Evolutionary conservation across 2,113 vertebrate genomes (phyloP).

Genomic region (Eurystomus gularis): DNA sequence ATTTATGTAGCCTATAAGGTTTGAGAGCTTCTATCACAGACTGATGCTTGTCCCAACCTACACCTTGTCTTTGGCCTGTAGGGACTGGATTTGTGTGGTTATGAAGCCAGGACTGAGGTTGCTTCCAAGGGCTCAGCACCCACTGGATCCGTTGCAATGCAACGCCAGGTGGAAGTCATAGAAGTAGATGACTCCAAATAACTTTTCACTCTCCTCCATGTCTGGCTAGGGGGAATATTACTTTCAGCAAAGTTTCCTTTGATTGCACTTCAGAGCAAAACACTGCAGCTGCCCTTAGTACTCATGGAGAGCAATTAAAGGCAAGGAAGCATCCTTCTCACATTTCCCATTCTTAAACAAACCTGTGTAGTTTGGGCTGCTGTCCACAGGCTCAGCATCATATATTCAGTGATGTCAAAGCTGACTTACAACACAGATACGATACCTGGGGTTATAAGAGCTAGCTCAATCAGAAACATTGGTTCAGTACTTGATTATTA

Average conservation of each 20-base stretch:
- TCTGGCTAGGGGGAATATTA: background rate
- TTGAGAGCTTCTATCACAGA: background rate
- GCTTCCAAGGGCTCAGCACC: background rate
- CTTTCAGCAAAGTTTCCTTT: background rate
- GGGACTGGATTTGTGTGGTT: background rate
- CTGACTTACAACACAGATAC: background rate
- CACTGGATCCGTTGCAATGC: background rate
- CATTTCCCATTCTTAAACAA: background rate
- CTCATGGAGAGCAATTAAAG: background rate
- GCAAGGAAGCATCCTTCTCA: background rate
- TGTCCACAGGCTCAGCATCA: background rate
- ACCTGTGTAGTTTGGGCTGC: background rate
- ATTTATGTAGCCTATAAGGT: background rate
- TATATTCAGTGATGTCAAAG: background rate
- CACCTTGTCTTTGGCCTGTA: background rate
- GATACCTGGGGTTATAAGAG: background rate
- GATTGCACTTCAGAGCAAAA: background rate
- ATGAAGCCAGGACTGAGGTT: background rate
- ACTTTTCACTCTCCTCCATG: background rate
- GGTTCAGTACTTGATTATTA: background rate
- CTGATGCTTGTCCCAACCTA: background rate
- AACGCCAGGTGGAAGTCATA: background rate
- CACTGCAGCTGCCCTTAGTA: background rate
- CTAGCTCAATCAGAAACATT: background rate
- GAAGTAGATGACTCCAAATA: background rate